Evolutionary conservation across 1,140 invertebrate genomes (phyloP), one percentile per base, ranked within the genome.

Genomic region (Elymnias hypermnestra): DNA sequence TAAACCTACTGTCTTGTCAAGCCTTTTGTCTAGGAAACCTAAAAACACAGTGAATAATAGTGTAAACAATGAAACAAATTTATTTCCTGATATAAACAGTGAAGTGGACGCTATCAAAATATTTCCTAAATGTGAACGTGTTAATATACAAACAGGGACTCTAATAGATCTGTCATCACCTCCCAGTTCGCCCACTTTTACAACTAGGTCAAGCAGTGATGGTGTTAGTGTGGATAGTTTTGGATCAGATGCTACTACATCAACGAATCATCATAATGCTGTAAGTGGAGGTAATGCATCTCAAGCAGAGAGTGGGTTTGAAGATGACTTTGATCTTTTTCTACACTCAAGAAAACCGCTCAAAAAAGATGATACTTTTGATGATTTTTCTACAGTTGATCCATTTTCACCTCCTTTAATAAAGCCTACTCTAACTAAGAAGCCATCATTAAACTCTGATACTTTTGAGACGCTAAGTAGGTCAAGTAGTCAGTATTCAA

Each of bases 221-320:
- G 91, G 91, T 13, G 87, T 92, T 0, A 92, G 91, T 68, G 88
- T 93, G 1, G 91, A 93, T 55, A 93, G 92, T 64, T 93, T 92
- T 58, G 91, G 91, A 35, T 93, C 91, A 15, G 91, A 92, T 68
- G 89, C 89, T n/a, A 90, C 89, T 13, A 89, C 88, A 2, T 90
- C 89, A 43, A 89, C 89, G 3, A 86, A 81, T 37, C 76, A 84
- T 19, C 74, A 75, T n/a, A 76, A 83, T 87, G 86, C 60, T 50
- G 82, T 76, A 69, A 89, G 60, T 53, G 90, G 90, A 51, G 89
- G 90, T n/a, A 92, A 90, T 61, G 89, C 90, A 4, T 92, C 91
- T n/a, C 90, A 91, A 63, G 89, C 90, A 35, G 92, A 93, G 71
- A 93, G 92, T 83, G 92, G 90, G 14, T 93, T 93, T 60, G 92